Base-by-base conservation (phyloP, 2,113 vertebrate species). In the Pyxicephalus adspersus region DNA sequence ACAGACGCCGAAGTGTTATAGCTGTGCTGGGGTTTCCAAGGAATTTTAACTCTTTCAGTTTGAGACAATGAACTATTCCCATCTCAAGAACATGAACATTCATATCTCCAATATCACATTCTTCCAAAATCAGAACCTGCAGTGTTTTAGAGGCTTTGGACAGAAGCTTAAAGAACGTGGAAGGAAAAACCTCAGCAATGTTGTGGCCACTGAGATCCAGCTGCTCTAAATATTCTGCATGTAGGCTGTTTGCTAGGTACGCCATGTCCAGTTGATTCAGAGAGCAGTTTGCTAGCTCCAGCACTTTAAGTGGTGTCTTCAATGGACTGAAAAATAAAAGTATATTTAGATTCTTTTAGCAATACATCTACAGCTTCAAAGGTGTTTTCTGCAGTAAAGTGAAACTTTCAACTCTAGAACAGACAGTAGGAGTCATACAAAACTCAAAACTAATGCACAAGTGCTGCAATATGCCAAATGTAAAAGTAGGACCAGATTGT, bases 201-300 rank as follows among this genome's bases (percentile, higher is more conserved):
- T 91, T 74, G 0, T 99, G 97, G 26, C 97, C 97, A 1, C 97
- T 98, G 72, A 99, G 85, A 83, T 99, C 97, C 84, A 99, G 89
- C 52, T 78, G 85, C 84, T 96, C 92, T 72, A 99, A 85, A 80
- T 92, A 84, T 34, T 94, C 87, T 0, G 96, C 91, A 26, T 99
- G 98, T 38, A 92, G 84, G 75, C 96, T 95, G 80, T 94, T 95
- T 58, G 96, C 92, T 87, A 99, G 85, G 87, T 97, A 99, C 0
- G 90, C 93, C 95, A 98, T 95, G 85, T 99, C 98, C 8, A 88
- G 82, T 0, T 93, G 88, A 81, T 88, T 95, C 86, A 99, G 86
- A 60, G 85, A 85, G 76, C 97, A 99, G 88, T 96, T 95, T 61
- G 95, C 94, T 88, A 98, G 86, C 84, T 99, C 96, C 86, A 99